These are phyloP conservation scores for Pomacea maculata DNA, from an alignment of 1,140 invertebrate genomes.

Conservation along the genomic window DNA sequence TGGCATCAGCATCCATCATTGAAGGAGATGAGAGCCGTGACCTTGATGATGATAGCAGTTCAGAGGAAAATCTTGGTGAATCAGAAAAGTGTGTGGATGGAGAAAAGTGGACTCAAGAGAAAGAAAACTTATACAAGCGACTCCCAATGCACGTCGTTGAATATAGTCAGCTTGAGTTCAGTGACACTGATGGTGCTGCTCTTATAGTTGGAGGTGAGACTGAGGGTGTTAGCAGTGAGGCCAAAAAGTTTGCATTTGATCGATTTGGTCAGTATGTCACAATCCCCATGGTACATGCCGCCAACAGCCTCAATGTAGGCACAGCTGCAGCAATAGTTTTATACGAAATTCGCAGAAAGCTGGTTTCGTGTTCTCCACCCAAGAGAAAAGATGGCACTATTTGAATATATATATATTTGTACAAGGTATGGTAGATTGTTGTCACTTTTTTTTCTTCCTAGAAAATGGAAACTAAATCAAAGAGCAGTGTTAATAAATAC, in stretches of 20 bases:
- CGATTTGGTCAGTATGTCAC: constrained; percentile 66
- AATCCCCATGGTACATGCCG: constrained; percentile 79
- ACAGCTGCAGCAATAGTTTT: constrained; percentile 83
- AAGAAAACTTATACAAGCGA: constrained; percentile 44
- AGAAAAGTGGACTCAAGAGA: background rate
- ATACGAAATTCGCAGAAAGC: constrained; percentile 77
- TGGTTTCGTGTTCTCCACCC: background rate
- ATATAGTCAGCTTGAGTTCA: constrained; percentile 61
- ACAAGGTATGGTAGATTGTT: background rate
- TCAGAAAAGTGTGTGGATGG: constrained; percentile 1
- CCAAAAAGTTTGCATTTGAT: constrained; percentile 70
- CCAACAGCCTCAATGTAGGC: constrained; percentile 88
- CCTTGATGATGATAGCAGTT: no score
- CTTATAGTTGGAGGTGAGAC: constrained; percentile 90
- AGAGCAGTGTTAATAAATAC: no score
- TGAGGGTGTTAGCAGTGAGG: constrained; percentile 79
- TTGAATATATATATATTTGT: background rate
- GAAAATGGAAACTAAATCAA: no score
- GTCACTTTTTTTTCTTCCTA: background rate
- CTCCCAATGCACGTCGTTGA: constrained; percentile 32
- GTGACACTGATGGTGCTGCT: constrained; percentile 67
- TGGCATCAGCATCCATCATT: no score
- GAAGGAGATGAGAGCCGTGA: no score
- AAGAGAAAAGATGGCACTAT: background rate
- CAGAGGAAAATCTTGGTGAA: no score